A percentile compares a stretch with the other conserved stretches of the same genome.
Evolutionary conservation across 1,140 invertebrate genomes (phyloP).

Genomic region (Parasteatoda tepidariorum): DNA sequence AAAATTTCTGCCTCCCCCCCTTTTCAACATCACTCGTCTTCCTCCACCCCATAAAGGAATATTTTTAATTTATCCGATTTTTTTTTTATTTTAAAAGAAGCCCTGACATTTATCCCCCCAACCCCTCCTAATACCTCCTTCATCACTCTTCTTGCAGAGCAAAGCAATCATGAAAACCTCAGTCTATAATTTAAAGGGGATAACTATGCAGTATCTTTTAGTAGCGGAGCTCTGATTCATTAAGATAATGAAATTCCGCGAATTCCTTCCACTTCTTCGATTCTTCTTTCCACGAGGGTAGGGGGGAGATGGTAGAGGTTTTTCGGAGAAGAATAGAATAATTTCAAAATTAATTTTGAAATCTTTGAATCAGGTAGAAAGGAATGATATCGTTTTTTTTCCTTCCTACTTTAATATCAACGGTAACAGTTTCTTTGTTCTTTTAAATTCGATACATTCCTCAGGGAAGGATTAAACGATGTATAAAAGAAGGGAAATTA

Average conservation of each 20-base stretch:
- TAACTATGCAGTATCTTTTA: conserved; percentile 53
- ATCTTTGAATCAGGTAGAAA: conserved; percentile 45
- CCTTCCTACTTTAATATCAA: background rate
- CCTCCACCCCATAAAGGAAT: background rate
- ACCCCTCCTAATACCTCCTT: too few species aligned
- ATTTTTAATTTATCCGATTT: background rate
- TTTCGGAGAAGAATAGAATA: conserved; percentile 33
- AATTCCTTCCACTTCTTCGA: conserved; percentile 20
- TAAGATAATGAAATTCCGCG: conserved; percentile 60
- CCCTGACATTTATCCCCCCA: conserved; percentile 31
- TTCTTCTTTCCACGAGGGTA: background rate
- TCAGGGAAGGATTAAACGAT: background rate
- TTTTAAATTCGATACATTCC: background rate
- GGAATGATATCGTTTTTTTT: conserved; percentile 13
- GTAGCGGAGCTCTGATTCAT: conserved; percentile 54
- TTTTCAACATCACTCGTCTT: background rate
- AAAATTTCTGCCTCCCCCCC: background rate
- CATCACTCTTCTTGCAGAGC: background rate
- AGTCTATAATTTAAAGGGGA: conserved; percentile 58
- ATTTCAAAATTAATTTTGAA: conserved; percentile 58
- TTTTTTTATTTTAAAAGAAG: conserved; percentile 6
- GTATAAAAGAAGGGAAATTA: background rate
- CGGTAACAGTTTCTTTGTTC: background rate
- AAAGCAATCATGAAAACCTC: conserved; percentile 59
- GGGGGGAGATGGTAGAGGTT: background rate